Conservation (phyloP, 1,140 invertebrate genomes). For the Lasaia peninsularis region DNA sequence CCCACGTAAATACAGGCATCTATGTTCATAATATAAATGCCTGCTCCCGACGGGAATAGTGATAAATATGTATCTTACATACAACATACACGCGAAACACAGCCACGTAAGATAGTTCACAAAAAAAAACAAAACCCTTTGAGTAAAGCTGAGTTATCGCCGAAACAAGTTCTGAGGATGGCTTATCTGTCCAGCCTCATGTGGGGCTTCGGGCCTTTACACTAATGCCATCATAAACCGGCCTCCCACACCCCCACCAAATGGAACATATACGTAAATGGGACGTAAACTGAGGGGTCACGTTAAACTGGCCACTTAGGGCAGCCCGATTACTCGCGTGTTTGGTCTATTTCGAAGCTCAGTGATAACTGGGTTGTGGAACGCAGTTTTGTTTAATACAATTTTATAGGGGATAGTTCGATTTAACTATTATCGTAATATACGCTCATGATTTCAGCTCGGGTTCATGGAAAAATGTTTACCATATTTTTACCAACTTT, state of each 20-base stretch:
- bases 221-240: conserved; percentile 26
- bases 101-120: no score
- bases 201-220: conserved; percentile 4
- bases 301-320: conserved; percentile 24
- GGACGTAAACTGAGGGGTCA: conserved; percentile 29
- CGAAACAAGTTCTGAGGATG: conserved; percentile 6
- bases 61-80: no score
- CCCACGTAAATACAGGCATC: no score
- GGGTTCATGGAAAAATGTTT: no score
- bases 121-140: background rate
- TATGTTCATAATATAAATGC: no score
- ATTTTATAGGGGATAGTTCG: background rate
- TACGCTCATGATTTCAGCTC: background rate
- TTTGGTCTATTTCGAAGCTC: conserved; percentile 8
- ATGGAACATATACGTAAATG: conserved; percentile 36
- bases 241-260: conserved; percentile 40
- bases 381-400: conserved; percentile 6
- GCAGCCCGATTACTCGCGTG: conserved; percentile 11
- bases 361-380: conserved; percentile 8
- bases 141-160: background rate
- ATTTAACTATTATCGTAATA: background rate
- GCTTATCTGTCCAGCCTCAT: conserved; percentile 5
- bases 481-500: no score
- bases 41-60: no score
- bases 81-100: no score